phyloP scores from a whole-genome alignment of 1,140 invertebrate genomes.

The Metaphire vulgaris region DNA sequence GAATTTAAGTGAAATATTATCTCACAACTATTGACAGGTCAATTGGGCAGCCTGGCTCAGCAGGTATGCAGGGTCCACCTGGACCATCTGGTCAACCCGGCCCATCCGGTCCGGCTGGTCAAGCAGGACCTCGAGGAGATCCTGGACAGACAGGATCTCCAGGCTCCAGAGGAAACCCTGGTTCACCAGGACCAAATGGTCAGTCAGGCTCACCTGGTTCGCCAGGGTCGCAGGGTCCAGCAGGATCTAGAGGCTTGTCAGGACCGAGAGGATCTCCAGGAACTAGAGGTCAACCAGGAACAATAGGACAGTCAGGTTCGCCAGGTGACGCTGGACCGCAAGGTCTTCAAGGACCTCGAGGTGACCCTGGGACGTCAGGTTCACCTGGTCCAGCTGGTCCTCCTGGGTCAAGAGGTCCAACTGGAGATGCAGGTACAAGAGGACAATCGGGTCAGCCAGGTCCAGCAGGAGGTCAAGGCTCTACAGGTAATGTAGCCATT shows the following conservation, averaged over 20 bases:
- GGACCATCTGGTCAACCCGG: constrained; percentile 3
- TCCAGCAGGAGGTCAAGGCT: background rate
- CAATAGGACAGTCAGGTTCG: background rate
- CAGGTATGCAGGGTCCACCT: background rate
- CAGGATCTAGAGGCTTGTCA: background rate
- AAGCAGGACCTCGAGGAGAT: constrained; percentile 40
- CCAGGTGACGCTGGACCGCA: background rate
- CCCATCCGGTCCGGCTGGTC: background rate
- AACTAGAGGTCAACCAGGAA: background rate
- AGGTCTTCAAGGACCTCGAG: background rate
- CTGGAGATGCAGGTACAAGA: constrained; percentile 4
- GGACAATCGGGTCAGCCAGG: background rate
- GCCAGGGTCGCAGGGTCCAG: constrained; percentile 11
- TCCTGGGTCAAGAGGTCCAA: background rate
- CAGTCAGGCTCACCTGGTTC: constrained; percentile 39
- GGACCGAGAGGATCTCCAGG: constrained; percentile 3
- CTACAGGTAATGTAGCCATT: background rate
- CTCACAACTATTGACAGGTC: constrained; percentile 15
- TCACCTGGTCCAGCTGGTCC: background rate
- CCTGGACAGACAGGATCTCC: constrained; percentile 41
- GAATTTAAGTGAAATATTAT: too few relatives aligned
- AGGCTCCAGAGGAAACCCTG: constrained; percentile 30
- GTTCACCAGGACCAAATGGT: constrained; percentile 50
- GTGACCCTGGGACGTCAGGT: background rate
- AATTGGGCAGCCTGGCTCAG: constrained; percentile 5